phyloP scores from a whole-genome alignment of 1,140 invertebrate species.

The Cyphomyrmex costatus region DNA sequence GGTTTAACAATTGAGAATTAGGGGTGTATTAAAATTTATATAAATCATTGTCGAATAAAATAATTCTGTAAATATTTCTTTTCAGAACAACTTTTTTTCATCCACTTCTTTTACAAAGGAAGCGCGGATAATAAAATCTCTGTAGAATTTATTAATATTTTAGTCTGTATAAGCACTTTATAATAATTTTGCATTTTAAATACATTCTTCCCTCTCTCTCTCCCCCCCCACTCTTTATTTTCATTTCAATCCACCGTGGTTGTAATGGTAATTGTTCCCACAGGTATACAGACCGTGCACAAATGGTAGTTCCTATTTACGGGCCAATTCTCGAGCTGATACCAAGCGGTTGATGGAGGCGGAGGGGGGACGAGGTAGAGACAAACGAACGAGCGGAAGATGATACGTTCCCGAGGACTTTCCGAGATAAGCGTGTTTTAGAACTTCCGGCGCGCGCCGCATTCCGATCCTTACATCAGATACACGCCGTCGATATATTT shows the following conservation, averaged over 20 bases:
- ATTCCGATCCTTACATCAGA: slow-evolving; percentile 64
- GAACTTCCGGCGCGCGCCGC: slow-evolving; percentile 69
- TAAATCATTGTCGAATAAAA: neutral
- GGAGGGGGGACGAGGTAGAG: neutral
- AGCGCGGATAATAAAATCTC: neutral
- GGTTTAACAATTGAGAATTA: neutral
- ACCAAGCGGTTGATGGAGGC: slow-evolving; percentile 45
- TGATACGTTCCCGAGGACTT: slow-evolving; percentile 65
- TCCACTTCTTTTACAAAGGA: neutral
- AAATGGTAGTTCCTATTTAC: slow-evolving; percentile 73
- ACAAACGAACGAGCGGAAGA: slow-evolving; percentile 48
- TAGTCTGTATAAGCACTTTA: neutral
- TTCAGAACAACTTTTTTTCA: neutral
- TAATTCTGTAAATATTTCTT: neutral
- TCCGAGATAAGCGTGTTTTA: slow-evolving; percentile 72
- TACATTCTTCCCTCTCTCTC: neutral
- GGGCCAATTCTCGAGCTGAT: slow-evolving; percentile 74
- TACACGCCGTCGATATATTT: slow-evolving; percentile 22
- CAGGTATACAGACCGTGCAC: slow-evolving; percentile 63
- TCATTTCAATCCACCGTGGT: slow-evolving; percentile 13
- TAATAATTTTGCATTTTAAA: slow-evolving; percentile 14
- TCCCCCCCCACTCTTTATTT: neutral
- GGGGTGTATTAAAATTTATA: neutral
- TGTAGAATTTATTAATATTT: neutral
- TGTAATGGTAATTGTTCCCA: slow-evolving; percentile 72